Evolutionary conservation across 2,888 invertebrate species (phyloP).

Genomic region (Polylopha cassiicola): DNA sequence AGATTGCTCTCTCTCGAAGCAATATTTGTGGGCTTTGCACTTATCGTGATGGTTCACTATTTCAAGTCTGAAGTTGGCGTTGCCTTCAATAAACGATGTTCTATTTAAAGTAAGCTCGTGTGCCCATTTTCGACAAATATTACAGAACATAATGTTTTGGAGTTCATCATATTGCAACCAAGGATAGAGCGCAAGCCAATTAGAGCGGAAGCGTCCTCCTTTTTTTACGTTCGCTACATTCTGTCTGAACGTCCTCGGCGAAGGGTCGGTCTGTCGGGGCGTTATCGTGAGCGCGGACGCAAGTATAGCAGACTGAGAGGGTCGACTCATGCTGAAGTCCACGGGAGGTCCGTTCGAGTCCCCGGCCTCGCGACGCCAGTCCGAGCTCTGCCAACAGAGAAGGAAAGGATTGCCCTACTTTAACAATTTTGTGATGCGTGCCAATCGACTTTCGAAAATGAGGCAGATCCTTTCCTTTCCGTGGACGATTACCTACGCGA

Average conservation of each 20-base stretch:
- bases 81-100: conserved; percentile 88
- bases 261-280: conserved; percentile 49
- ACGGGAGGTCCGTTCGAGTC: conserved; percentile 35
- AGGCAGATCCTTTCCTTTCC: conserved; percentile 74
- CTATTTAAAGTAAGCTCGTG: conserved; percentile 82
- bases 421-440: conserved; percentile 29
- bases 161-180: conserved; percentile 84
- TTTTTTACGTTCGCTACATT: conserved; percentile 56
- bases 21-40: conserved; percentile 85
- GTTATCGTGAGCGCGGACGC: conserved; percentile 44
- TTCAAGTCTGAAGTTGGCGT: conserved; percentile 85
- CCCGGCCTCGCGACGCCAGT: conserved; percentile 30
- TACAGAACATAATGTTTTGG: conserved; percentile 84
- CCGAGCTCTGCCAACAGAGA: conserved; percentile 81
- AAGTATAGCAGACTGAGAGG: conserved; percentile 34
- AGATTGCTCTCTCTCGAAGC: conserved; percentile 68
- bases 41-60: conserved; percentile 88
- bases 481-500: conserved; percentile 31
- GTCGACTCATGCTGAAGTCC: conserved; percentile 38
- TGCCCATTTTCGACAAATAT: conserved; percentile 85
- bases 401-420: conserved; percentile 77
- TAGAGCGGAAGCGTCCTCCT: conserved; percentile 81
- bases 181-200: conserved; percentile 82
- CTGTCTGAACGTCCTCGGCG: conserved; percentile 26
- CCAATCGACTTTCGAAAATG: conserved; percentile 24